Evolutionary conservation across 1,140 invertebrate genomes (phyloP).

Genomic region (Anastrepha ludens): DNA sequence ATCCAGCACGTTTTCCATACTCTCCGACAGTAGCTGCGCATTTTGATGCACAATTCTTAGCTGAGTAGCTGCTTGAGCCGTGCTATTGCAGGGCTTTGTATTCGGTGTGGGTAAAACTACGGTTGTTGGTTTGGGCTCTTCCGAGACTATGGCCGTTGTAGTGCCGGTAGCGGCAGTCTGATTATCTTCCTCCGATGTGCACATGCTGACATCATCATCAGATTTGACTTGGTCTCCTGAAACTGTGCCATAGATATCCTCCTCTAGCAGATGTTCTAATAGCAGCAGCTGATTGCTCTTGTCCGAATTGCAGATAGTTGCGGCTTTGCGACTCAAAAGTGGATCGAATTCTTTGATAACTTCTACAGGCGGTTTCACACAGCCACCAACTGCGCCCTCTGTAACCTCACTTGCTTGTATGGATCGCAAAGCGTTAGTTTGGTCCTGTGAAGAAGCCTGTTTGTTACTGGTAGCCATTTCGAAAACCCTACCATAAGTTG

Average conservation of each 20-base stretch:
- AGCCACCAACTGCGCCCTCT: constrained; percentile 62
- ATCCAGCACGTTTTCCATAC: constrained; percentile 67
- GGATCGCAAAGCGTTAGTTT: neutral
- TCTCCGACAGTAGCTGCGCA: constrained; percentile 66
- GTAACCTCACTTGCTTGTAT: constrained; percentile 7
- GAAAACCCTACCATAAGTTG: constrained; percentile 70
- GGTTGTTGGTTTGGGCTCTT: constrained; percentile 25
- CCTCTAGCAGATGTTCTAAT: constrained; percentile 70
- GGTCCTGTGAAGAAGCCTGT: constrained; percentile 39
- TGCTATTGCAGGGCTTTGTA: neutral
- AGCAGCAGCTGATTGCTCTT: constrained; percentile 72
- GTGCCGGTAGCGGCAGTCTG: neutral
- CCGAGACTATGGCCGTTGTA: neutral
- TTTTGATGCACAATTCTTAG: constrained; percentile 72
- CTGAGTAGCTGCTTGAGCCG: constrained; percentile 1
- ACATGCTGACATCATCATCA: constrained; percentile 69
- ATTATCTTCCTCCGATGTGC: constrained; percentile 71
- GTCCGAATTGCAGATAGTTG: constrained; percentile 62
- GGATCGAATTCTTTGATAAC: constrained; percentile 73
- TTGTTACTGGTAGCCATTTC: constrained; percentile 66
- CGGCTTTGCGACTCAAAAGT: constrained; percentile 61
- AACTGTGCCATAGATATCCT: constrained; percentile 70
- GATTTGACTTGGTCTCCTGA: constrained; percentile 60
- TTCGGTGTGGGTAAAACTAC: constrained; percentile 56
- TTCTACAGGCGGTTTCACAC: constrained; percentile 58